Conservation (phyloP, 2,797 vertebrate species). For the Gastrophryne carolinensis region DNA sequence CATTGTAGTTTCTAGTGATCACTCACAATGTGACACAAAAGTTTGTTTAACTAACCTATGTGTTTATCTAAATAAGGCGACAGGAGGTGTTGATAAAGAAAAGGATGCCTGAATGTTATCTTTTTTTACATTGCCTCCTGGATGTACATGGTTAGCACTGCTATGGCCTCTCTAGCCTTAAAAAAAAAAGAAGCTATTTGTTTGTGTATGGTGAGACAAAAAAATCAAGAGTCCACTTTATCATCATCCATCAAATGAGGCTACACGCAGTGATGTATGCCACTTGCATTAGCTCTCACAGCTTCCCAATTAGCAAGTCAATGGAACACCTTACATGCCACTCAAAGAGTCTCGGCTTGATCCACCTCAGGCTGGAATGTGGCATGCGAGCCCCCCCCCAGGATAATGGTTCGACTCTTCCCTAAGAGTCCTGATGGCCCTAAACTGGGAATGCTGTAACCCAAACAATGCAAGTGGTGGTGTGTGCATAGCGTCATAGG, state of each 20-base stretch:
- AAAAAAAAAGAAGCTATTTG: neutral
- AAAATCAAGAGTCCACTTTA: neutral
- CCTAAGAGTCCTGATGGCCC: neutral
- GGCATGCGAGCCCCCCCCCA: neutral
- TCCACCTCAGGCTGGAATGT: neutral
- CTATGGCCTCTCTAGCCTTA: neutral
- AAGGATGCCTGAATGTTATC: slow-evolving; percentile 11
- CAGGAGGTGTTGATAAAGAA: slow-evolving; percentile 11
- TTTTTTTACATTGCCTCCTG: slow-evolving; percentile 8
- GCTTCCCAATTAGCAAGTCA: neutral
- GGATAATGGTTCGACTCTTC: neutral
- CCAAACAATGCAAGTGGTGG: neutral
- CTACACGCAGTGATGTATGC: neutral
- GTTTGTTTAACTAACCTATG: slow-evolving; percentile 26
- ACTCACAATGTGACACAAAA: slow-evolving; percentile 3
- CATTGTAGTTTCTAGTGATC: slow-evolving; percentile 5
- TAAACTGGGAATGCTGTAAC: neutral
- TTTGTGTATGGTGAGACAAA: neutral
- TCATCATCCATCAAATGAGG: neutral
- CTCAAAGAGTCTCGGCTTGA: neutral
- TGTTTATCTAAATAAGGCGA: slow-evolving; percentile 22
- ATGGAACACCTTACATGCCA: neutral
- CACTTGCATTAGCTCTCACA: neutral
- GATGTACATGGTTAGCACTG: neutral
- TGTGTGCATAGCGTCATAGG: neutral